Conservation (phyloP, 92 coral and sea anemone genomes). For the Bergia puertoricense region DNA sequence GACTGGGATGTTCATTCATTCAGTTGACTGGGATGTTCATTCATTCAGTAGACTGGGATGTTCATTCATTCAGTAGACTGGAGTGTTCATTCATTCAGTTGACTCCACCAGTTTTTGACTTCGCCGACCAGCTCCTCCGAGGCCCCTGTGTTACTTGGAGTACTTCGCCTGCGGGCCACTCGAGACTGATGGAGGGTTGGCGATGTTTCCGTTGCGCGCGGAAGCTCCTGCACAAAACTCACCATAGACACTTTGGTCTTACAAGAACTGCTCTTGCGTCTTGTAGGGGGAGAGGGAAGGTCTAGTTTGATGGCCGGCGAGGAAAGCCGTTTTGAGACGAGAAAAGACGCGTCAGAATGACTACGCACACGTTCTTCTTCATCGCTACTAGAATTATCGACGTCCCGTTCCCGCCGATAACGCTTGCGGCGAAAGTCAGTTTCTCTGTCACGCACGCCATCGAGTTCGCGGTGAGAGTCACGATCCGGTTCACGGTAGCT, state of each 20-base stretch:
- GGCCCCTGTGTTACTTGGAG: conserved; percentile 50
- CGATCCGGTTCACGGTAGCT: conserved; percentile 40
- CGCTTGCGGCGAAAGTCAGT: conserved; percentile 43
- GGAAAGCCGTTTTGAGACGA: conserved; percentile 63
- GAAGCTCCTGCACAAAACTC: conserved; percentile 26
- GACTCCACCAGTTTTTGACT: conserved; percentile 81
- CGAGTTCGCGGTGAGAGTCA: conserved; percentile 8
- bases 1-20: too few species aligned
- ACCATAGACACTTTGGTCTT: conserved; percentile 30
- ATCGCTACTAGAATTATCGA: conserved; percentile 78
- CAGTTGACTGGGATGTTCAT: too few species aligned
- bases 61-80: conserved; percentile 26
- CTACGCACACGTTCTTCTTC: conserved; percentile 68
- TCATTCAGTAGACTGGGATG: not conserved
- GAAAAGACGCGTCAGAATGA: conserved; percentile 46
- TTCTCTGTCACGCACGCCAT: conserved; percentile 11
- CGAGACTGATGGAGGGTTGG: conserved; percentile 31
- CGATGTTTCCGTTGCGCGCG: conserved; percentile 12
- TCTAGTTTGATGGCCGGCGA: conserved; percentile 50
- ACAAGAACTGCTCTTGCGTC: conserved; percentile 30
- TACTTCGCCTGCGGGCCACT: conserved; percentile 24
- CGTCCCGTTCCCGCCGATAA: conserved; percentile 62
- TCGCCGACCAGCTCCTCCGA: conserved; percentile 65
- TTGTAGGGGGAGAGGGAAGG: conserved; percentile 32
- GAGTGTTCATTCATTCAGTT: conserved; percentile 25